These are phyloP conservation scores for Echiichthys vipera DNA, from an alignment of 2,797 vertebrate species.

Conservation along the genomic window DNA sequence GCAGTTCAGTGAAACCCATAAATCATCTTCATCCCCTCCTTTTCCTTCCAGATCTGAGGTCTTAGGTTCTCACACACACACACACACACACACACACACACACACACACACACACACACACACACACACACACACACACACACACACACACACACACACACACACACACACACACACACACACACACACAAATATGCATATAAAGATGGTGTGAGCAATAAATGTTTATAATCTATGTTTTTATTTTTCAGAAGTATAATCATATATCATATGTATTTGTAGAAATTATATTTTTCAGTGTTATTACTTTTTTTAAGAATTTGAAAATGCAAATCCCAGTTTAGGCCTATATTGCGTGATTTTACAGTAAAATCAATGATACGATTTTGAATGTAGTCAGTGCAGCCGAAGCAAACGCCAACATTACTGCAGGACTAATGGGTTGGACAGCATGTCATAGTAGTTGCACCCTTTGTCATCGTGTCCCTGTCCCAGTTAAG, in stretches of 20 bases:
- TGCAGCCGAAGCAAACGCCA: conserved; percentile 6
- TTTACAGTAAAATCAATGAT: conserved; percentile 3
- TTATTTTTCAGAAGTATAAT: too few relatives aligned
- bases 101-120: neutral
- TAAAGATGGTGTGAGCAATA: neutral
- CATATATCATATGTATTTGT: too few relatives aligned
- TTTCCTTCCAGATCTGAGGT: conserved; percentile 72
- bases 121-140: conserved; percentile 12
- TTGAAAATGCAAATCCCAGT: conserved; percentile 18
- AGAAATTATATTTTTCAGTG: too few relatives aligned
- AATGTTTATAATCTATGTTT: too few relatives aligned
- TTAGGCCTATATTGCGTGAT: conserved; percentile 1
- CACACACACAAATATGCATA: conserved; percentile 8
- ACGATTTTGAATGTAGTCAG: neutral
- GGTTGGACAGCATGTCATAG: conserved; percentile 46
- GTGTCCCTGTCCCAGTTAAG: conserved; percentile 68
- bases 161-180: conserved; percentile 9
- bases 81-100: neutral
- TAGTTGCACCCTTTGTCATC: conserved; percentile 52
- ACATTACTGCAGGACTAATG: conserved; percentile 21
- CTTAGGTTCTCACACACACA: conserved; percentile 54
- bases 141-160: conserved; percentile 2
- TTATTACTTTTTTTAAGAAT: conserved; percentile 18
- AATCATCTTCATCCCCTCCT: conserved; percentile 78
- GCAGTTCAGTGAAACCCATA: conserved; percentile 78